Percentiles rank a stretch among this genome's conserved stretches.
phyloP scores from a whole-genome alignment of 2,888 invertebrate species.

The Phlogophora meticulosa region DNA sequence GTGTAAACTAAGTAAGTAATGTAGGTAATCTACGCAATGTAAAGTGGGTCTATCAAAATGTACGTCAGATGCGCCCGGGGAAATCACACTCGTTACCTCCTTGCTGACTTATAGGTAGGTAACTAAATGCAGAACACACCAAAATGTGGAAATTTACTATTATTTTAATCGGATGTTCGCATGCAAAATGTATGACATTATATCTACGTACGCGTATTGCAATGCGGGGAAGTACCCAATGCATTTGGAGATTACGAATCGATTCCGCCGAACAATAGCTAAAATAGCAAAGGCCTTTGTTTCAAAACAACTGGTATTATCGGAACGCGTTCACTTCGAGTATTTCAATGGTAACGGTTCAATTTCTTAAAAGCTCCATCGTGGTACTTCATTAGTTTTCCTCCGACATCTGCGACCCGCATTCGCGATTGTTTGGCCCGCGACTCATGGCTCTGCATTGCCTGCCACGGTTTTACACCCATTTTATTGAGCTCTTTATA shows the following conservation, averaged over 20 bases:
- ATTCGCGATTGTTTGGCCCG: conserved; percentile 81
- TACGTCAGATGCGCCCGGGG: too few species aligned
- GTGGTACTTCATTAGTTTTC: conserved; percentile 85
- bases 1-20: background rate
- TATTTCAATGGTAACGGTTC: conserved; percentile 75
- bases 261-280: conserved; percentile 37
- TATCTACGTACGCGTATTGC: conserved; percentile 6
- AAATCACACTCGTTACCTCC: too few species aligned
- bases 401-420: conserved; percentile 81
- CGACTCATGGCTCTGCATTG: conserved; percentile 72
- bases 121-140: background rate
- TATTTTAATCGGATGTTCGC: background rate
- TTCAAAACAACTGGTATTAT: conserved; percentile 38
- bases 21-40: too few species aligned
- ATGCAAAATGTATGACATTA: background rate
- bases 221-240: conserved; percentile 4
- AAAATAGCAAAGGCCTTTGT: conserved; percentile 46
- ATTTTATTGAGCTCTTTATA: conserved; percentile 71
- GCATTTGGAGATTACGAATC: conserved; percentile 47
- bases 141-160: background rate
- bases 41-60: background rate
- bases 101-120: background rate
- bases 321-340: conserved; percentile 48
- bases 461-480: conserved; percentile 66
- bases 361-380: conserved; percentile 84